These are phyloP conservation scores for Machimus atricapillus DNA, from an alignment of 2,888 invertebrate species.

Conservation along the genomic window DNA sequence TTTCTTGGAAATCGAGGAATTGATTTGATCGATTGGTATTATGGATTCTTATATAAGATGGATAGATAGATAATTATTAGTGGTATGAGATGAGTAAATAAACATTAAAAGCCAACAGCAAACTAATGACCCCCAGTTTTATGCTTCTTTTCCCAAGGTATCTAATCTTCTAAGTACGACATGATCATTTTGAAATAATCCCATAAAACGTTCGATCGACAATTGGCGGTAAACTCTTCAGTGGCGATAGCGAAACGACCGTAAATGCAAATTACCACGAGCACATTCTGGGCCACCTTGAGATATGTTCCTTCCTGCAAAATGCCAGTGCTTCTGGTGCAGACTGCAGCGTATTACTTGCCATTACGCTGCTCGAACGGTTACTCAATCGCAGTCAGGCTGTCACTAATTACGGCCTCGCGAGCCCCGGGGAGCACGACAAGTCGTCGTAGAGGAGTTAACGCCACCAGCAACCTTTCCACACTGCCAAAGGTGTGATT, in stretches of 20 bases:
- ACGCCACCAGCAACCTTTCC: not conserved
- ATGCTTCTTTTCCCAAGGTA: not conserved
- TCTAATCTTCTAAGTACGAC: not conserved
- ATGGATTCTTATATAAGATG: not conserved
- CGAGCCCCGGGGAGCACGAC: not conserved
- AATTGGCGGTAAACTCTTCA: not conserved
- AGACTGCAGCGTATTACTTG: not conserved
- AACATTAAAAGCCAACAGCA: not conserved
- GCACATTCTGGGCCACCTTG: constrained; percentile 10
- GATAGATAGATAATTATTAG: not conserved
- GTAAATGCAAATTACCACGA: not conserved
- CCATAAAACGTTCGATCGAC: not conserved
- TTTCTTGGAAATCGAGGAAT: not conserved
- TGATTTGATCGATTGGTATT: not conserved
- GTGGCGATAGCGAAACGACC: not conserved
- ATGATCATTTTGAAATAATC: not conserved
- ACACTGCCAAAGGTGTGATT: constrained; percentile 3
- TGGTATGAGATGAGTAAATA: not conserved
- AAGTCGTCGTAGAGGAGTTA: not conserved
- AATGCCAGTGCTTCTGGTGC: not conserved
- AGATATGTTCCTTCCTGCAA: constrained; percentile 6
- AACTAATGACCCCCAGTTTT: not conserved
- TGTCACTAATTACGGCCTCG: not conserved
- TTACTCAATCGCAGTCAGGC: not conserved
- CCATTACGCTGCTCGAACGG: not conserved